Evolutionary conservation across 2,797 vertebrate species (phyloP).

Genomic region (Acipenser transmontanus): DNA sequence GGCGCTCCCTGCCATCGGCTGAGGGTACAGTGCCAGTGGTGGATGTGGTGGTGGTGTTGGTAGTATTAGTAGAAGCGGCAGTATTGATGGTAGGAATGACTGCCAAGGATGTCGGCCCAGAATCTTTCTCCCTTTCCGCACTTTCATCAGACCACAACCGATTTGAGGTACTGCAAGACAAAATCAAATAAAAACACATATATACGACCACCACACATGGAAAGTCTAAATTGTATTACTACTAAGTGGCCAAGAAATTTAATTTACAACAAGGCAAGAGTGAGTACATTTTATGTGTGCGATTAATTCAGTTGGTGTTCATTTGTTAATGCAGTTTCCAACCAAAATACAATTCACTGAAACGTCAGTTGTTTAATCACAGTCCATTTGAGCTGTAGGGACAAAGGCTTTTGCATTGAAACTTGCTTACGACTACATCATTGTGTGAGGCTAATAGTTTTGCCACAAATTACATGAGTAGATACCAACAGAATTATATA

Average conservation of each 20-base stretch:
- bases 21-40: constrained; percentile 79
- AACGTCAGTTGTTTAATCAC: too few species aligned
- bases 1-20: constrained; percentile 85
- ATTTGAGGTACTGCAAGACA: constrained; percentile 67
- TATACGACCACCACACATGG: neutral
- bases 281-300: too few species aligned
- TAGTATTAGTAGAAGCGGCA: constrained; percentile 80
- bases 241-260: too few species aligned
- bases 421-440: too few species aligned
- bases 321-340: neutral
- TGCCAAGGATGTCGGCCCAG: constrained; percentile 83
- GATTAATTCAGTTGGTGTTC: neutral
- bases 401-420: too few species aligned
- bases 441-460: too few species aligned
- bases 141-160: constrained; percentile 97
- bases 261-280: neutral
- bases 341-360: neutral
- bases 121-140: constrained; percentile 86
- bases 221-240: neutral
- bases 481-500: too few species aligned
- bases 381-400: too few species aligned
- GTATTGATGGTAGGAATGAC: constrained; percentile 93
- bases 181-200: neutral
- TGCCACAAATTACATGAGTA: too few species aligned
- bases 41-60: constrained; percentile 74